phyloP scores from a whole-genome alignment of 2,113 vertebrate genomes.

The Pseudorhombus dupliciocellatus region DNA sequence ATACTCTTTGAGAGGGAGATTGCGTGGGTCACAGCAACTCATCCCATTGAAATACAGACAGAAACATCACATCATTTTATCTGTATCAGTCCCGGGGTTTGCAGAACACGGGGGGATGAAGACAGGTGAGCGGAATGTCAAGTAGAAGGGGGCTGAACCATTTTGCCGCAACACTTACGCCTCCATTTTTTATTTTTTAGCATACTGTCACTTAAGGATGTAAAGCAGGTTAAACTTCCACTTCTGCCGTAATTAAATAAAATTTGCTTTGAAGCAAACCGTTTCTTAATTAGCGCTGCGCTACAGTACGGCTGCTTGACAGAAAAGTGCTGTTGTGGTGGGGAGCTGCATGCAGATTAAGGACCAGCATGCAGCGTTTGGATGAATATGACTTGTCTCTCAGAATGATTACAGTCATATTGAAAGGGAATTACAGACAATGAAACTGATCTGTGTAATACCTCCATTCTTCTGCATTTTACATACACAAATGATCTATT shows the following conservation, averaged over 20 bases:
- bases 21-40: slow-evolving; percentile 81
- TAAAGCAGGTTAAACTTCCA: slow-evolving; percentile 70
- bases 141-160: slow-evolving; percentile 63
- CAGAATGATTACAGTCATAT: slow-evolving; percentile 76
- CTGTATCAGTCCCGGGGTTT: slow-evolving; percentile 69
- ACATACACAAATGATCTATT: slow-evolving; percentile 81
- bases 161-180: slow-evolving; percentile 57
- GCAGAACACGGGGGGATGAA: slow-evolving; percentile 63
- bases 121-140: slow-evolving; percentile 78
- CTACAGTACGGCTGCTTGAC: slow-evolving; percentile 51
- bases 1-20: slow-evolving; percentile 80
- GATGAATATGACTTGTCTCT: slow-evolving; percentile 78
- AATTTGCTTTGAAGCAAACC: slow-evolving; percentile 65
- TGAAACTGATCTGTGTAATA: slow-evolving; percentile 81
- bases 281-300: slow-evolving; percentile 65
- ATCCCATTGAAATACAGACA: slow-evolving; percentile 77
- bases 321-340: slow-evolving; percentile 60
- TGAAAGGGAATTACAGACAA: slow-evolving; percentile 81
- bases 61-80: slow-evolving; percentile 77
- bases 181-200: slow-evolving; percentile 35
- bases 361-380: slow-evolving; percentile 60
- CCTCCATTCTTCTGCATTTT: slow-evolving; percentile 78
- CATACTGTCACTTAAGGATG: slow-evolving; percentile 49
- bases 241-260: slow-evolving; percentile 62
- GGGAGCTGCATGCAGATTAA: slow-evolving; percentile 76